A percentile compares a stretch with the other conserved stretches of the same genome.
These are phyloP conservation scores for Gymnothorax javanicus DNA, from an alignment of 2,797 vertebrate genomes.

Conservation along the genomic window DNA sequence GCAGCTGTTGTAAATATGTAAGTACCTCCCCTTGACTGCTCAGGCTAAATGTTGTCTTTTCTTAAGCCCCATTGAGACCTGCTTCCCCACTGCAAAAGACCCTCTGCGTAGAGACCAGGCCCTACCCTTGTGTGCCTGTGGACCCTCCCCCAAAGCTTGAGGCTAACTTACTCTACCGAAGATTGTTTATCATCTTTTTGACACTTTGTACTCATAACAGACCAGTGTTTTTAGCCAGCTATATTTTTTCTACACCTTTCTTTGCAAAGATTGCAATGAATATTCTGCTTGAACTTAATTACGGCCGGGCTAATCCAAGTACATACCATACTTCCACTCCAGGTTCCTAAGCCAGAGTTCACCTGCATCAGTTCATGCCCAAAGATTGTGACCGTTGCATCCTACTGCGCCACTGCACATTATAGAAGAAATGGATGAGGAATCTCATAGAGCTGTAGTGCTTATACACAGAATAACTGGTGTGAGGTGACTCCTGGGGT, in stretches of 20 bases:
- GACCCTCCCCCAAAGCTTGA: background rate
- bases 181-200: background rate
- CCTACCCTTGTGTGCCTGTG: background rate
- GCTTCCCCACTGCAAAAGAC: background rate
- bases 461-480: background rate
- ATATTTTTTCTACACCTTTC: background rate
- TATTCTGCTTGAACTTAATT: background rate
- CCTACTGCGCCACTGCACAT: background rate
- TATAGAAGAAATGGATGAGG: background rate
- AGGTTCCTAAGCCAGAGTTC: background rate
- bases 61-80: background rate
- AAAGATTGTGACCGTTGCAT: background rate
- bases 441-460: background rate
- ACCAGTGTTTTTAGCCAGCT: background rate
- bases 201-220: background rate
- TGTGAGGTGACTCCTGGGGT: background rate
- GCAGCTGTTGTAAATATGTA: constrained; percentile 23
- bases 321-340: background rate
- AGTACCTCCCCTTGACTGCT: background rate
- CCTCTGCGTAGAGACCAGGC: background rate
- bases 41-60: background rate
- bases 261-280: background rate
- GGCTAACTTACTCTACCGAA: background rate
- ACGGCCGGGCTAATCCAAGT: background rate
- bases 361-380: background rate